Conservation (phyloP, 2,888 invertebrate species). For the Shargacucullia verbasci region DNA sequence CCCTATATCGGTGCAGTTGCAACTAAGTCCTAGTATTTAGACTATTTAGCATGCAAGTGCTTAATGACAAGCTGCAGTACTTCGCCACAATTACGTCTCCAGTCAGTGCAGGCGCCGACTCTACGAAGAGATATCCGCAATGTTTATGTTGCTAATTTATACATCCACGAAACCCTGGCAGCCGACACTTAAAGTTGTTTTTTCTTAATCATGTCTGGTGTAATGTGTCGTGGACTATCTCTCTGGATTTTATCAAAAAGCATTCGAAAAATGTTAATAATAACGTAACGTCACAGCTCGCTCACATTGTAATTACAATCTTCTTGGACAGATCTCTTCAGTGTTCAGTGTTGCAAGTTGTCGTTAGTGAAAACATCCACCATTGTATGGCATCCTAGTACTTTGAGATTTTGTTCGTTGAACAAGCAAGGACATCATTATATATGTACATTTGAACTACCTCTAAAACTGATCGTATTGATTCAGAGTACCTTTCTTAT, state of each 20-base stretch:
- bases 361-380: too few species aligned
- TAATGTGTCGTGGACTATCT: background rate
- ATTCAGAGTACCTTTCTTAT: slow-evolving; percentile 1
- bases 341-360: too few species aligned
- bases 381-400: too few species aligned
- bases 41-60: slow-evolving; percentile 33
- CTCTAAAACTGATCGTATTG: slow-evolving; percentile 10
- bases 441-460: too few species aligned
- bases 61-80: slow-evolving; percentile 37
- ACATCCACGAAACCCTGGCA: slow-evolving; percentile 4
- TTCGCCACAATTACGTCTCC: slow-evolving; percentile 16
- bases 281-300: too few species aligned
- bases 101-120: slow-evolving; percentile 6
- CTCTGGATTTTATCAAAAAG: too few species aligned
- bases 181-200: slow-evolving; percentile 3
- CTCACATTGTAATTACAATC: too few species aligned
- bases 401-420: too few species aligned
- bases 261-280: too few species aligned
- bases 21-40: slow-evolving; percentile 8
- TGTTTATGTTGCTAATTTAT: slow-evolving; percentile 34
- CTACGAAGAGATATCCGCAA: slow-evolving; percentile 4
- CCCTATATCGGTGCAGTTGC: background rate
- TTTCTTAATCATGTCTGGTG: background rate
- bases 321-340: too few species aligned
- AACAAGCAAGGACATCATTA: too few species aligned